Percentiles rank a stretch among this genome's conserved stretches.
Conservation (phyloP, 1,140 invertebrate species). For the Platorchestia sp. region DNA sequence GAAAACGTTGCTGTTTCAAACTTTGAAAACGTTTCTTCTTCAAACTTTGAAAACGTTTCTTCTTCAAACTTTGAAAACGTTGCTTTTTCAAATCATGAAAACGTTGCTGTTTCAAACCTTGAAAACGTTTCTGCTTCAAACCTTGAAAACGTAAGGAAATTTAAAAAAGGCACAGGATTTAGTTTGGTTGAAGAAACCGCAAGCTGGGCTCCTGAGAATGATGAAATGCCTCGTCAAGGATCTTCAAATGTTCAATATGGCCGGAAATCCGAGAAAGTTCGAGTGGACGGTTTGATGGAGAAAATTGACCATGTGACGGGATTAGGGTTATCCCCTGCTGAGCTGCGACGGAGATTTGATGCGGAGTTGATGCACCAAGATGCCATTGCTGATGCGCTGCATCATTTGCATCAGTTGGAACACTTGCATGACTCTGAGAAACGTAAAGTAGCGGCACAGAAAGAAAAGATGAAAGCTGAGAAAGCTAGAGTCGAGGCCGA, state of each 20-base stretch:
- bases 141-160: no score
- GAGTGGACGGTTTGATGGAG: not conserved
- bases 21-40: no score
- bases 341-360: conserved; percentile 12
- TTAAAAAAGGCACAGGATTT: no score
- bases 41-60: no score
- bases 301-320: not conserved
- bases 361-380: conserved; percentile 39
- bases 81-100: no score
- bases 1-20: no score
- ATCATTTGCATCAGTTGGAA: conserved; percentile 15
- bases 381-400: conserved; percentile 28
- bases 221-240: not conserved
- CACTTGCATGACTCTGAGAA: not conserved
- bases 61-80: no score
- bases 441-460: not conserved
- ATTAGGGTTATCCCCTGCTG: not conserved
- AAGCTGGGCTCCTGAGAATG: not conserved
- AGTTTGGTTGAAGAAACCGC: no score
- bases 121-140: not conserved
- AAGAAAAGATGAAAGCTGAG: not conserved
- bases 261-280: not conserved
- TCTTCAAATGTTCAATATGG: not conserved
- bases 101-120: no score
- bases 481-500: not conserved